Evolutionary conservation across 2,888 invertebrate genomes (phyloP), one percentile per base, ranked within the genome.

Genomic region (Leptopilina myrica): DNA sequence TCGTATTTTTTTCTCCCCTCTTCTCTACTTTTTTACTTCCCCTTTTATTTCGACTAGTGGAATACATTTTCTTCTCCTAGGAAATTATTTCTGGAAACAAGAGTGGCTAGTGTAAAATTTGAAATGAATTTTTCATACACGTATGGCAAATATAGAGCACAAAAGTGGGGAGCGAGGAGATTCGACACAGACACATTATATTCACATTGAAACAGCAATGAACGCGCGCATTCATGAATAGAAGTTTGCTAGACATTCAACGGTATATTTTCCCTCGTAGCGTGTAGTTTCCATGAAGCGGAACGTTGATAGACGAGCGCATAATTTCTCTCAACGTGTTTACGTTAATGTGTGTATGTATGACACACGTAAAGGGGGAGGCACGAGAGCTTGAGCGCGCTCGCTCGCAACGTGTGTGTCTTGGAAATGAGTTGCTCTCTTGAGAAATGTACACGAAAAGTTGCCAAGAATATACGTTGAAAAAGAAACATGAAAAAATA

Each of bases 221-320:
- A 49, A 49, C 12, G 49, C 11, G 46, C 9, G 49, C 33, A 66
- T 20, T 46, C 67, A 67, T 67, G 67, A 67, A 67, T 67, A 67
- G 46, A 49, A 67, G 49, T 67, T 43, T 67, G 46, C 15, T 49
- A 67, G 67, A 67, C 67, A 67, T 49, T 20, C 67, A 20, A 46
- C 43, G 26, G 15, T 67, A 67, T 67, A 67, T 67, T 67, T 67
- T 49, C 46, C 33, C 26, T 67, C 20, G 26, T 67, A 20, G 49
- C 67, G 49, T 33, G 33, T 33, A 67, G 67, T 67, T 67, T 67
- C 67, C 67, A 49, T 43, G 67, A 67, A 67, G 43, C 67, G 46
- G 67, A 67, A 67, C 67, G 49, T 67, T 67, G 67, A 49, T 67
- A 67, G 67, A 67, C 67, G 67, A 67, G 67, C 67, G 67, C 46